Evolutionary conservation across 2,888 invertebrate genomes (phyloP).

Genomic region (Harpagoxenus sublaevis): DNA sequence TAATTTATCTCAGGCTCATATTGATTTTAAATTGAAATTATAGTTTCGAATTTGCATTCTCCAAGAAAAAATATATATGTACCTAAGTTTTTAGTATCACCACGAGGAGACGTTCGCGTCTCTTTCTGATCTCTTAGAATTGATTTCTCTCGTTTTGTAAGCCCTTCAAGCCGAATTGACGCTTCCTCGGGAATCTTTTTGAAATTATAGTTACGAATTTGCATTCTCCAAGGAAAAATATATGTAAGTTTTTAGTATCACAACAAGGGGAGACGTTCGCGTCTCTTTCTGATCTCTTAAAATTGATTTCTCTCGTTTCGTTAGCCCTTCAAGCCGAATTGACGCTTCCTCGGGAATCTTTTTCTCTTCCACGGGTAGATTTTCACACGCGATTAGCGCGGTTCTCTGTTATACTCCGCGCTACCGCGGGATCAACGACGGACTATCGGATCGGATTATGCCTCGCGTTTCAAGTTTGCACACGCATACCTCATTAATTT

Average conservation of each 20-base stretch:
- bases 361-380: not conserved
- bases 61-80: not conserved
- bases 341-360: not conserved
- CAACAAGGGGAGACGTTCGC: not conserved
- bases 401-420: not conserved
- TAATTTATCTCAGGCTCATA: not conserved
- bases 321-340: not conserved
- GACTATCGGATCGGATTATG: not conserved
- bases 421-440: not conserved
- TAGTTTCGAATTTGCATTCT: not conserved
- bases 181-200: not conserved
- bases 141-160: no score
- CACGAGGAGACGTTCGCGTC: not conserved
- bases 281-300: not conserved
- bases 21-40: not conserved
- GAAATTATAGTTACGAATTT: not conserved
- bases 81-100: not conserved
- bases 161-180: not conserved
- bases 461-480: conserved; percentile 8
- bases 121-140: not conserved
- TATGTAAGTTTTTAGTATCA: not conserved
- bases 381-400: conserved; percentile 26
- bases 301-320: not conserved
- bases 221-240: no score
- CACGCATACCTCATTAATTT: not conserved